A percentile compares a stretch with the other conserved stretches of the same genome.
phyloP scores from a whole-genome alignment of 2,113 vertebrate species.

The Euleptes europaea region DNA sequence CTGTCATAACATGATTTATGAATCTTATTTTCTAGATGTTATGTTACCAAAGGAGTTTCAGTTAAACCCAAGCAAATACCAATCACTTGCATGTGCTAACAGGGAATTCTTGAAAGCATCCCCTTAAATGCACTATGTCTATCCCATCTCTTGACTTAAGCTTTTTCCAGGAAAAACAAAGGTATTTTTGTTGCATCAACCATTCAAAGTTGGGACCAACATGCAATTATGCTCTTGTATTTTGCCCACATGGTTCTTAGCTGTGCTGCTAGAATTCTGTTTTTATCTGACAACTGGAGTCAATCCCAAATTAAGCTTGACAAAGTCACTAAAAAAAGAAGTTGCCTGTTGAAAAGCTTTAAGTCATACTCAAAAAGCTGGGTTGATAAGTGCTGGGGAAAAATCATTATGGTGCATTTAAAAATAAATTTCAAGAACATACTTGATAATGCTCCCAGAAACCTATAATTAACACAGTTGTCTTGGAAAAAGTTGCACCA shows the following conservation, averaged over 20 bases:
- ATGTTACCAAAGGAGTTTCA: conserved; percentile 60
- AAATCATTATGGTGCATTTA: conserved; percentile 51
- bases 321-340: conserved; percentile 63
- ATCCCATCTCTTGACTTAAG: conserved; percentile 15
- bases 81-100: conserved; percentile 25
- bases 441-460: conserved; percentile 48
- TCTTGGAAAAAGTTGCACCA: conserved; percentile 41
- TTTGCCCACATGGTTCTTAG: conserved; percentile 57
- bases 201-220: conserved; percentile 60
- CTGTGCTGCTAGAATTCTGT: conserved; percentile 48
- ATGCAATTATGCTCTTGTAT: conserved; percentile 54
- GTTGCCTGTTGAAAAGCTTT: conserved; percentile 56
- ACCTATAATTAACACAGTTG: conserved; percentile 63
- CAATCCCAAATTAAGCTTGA: conserved; percentile 70
- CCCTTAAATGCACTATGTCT: not conserved
- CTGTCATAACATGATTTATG: conserved; percentile 75
- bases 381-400: conserved; percentile 25
- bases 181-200: conserved; percentile 60
- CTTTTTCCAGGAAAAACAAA: conserved; percentile 43
- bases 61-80: conserved; percentile 51
- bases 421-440: conserved; percentile 59
- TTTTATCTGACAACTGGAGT: conserved; percentile 76
- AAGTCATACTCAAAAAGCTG: conserved; percentile 63
- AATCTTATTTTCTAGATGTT: conserved; percentile 71
- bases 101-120: conserved; percentile 19